Percentiles rank a stretch among this genome's conserved stretches.
These are phyloP conservation scores for Menidia menidia DNA, from an alignment of 2,797 vertebrate genomes.

Conservation along the genomic window DNA sequence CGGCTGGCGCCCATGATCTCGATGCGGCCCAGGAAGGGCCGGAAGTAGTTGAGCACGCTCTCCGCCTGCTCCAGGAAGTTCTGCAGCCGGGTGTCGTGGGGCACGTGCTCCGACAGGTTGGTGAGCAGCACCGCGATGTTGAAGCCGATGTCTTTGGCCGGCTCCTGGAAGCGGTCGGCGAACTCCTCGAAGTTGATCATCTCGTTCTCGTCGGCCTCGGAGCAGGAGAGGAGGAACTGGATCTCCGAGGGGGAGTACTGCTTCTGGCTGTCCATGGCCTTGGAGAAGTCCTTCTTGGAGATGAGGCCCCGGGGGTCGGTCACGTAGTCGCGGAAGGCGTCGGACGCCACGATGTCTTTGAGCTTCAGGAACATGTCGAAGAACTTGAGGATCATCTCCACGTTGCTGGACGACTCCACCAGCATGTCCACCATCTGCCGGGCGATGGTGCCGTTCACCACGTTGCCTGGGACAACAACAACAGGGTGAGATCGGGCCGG, in stretches of 20 bases:
- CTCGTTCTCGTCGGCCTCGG: slow-evolving; percentile 96
- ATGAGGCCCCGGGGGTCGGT: slow-evolving; percentile 94
- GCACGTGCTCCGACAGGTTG: slow-evolving; percentile 95
- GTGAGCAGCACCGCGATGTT: slow-evolving; percentile 95
- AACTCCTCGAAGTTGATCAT: slow-evolving; percentile 98
- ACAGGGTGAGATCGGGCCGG: neutral
- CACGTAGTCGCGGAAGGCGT: slow-evolving; percentile 94
- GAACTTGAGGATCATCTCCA: slow-evolving; percentile 99
- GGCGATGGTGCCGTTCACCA: slow-evolving; percentile 96
- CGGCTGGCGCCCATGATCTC: slow-evolving; percentile 97
- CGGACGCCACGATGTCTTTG: slow-evolving; percentile 94
- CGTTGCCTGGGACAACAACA: slow-evolving; percentile 87
- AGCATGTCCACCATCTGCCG: slow-evolving; percentile 99
- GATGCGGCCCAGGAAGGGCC: slow-evolving; percentile 92
- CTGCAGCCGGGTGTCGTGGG: slow-evolving; percentile 91
- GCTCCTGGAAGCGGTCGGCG: slow-evolving; percentile 94
- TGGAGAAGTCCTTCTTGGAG: slow-evolving; percentile 98
- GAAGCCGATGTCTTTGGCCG: slow-evolving; percentile 96
- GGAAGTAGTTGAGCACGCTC: slow-evolving; percentile 95
- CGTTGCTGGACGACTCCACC: slow-evolving; percentile 97
- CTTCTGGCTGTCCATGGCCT: slow-evolving; percentile 98
- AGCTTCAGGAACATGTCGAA: slow-evolving; percentile 99
- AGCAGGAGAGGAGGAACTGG: slow-evolving; percentile 97
- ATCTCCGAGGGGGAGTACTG: slow-evolving; percentile 92
- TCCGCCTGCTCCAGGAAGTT: slow-evolving; percentile 93